phyloP scores from a whole-genome alignment of 2,113 vertebrate genomes.

The Phrynosoma blainvillii region DNA sequence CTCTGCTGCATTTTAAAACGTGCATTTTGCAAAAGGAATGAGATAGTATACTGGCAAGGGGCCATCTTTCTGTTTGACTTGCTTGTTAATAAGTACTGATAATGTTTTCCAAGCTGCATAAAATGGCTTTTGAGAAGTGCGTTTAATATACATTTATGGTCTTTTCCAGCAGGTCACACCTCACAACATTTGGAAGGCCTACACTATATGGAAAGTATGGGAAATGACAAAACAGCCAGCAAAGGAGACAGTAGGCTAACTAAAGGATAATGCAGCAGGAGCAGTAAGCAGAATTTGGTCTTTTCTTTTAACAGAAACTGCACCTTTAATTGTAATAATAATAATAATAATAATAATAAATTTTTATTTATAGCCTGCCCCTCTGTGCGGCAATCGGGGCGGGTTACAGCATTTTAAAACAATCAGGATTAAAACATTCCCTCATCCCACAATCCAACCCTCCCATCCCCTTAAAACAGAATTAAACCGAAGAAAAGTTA shows the following conservation, averaged over 20 bases:
- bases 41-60: neutral
- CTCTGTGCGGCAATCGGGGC: too few species aligned
- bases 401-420: too few species aligned
- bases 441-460: too few species aligned
- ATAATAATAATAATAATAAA: too few species aligned
- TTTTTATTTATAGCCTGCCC: too few species aligned
- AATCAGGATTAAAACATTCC: too few species aligned
- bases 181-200: neutral
- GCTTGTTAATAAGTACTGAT: neutral
- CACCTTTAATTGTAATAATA: too few species aligned
- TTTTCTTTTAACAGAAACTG: neutral
- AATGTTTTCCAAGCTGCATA: neutral
- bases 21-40: neutral
- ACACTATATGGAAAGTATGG: neutral
- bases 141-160: neutral
- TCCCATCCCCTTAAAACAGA: too few species aligned
- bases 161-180: too few species aligned
- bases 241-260: neutral
- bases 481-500: too few species aligned
- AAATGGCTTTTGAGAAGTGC: neutral
- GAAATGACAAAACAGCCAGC: neutral
- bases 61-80: neutral
- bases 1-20: neutral
- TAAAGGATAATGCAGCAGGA: neutral
- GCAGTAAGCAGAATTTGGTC: neutral